These are phyloP conservation scores for Pseudochromis fuscus DNA, from an alignment of 2,797 vertebrate species.

Conservation along the genomic window DNA sequence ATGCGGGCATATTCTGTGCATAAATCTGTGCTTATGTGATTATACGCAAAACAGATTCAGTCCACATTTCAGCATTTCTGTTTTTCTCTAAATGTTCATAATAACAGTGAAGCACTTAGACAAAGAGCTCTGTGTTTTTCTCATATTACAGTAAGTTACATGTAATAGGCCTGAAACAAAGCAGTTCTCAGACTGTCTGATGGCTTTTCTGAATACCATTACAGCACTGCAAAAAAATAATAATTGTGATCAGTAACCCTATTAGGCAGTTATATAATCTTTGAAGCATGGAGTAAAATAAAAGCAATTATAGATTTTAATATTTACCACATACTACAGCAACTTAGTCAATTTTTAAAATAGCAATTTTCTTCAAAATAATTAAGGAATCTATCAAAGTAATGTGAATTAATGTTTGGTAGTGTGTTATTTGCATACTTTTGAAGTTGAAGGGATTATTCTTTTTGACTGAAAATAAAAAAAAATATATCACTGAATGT, in stretches of 20 bases:
- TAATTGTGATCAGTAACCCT: conserved; percentile 29
- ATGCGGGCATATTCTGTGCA: not conserved
- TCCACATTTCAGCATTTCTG: not conserved
- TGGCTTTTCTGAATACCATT: conserved; percentile 27
- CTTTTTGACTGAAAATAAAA: not conserved
- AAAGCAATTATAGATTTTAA: conserved; percentile 5
- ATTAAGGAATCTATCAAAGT: not conserved
- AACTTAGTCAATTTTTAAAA: not conserved
- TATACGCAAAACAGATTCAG: not conserved
- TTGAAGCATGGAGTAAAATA: not conserved
- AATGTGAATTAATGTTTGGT: not conserved
- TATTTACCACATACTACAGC: not conserved
- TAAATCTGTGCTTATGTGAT: not conserved
- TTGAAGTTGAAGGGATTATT: not conserved
- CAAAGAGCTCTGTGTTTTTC: conserved; percentile 22
- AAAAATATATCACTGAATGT: not conserved
- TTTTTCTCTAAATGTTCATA: not conserved
- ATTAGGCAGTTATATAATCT: not conserved
- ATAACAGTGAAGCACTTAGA: conserved; percentile 34
- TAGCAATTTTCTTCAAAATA: not conserved
- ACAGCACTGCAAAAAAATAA: not conserved
- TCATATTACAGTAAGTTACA: conserved; percentile 58
- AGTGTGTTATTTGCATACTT: not conserved
- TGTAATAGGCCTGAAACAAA: conserved; percentile 26
- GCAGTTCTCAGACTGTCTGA: conserved; percentile 36